A percentile compares a stretch with the other conserved stretches of the same genome.
Conservation (phyloP, 2,113 vertebrate species). For the Hippocampus guttulatus region DNA sequence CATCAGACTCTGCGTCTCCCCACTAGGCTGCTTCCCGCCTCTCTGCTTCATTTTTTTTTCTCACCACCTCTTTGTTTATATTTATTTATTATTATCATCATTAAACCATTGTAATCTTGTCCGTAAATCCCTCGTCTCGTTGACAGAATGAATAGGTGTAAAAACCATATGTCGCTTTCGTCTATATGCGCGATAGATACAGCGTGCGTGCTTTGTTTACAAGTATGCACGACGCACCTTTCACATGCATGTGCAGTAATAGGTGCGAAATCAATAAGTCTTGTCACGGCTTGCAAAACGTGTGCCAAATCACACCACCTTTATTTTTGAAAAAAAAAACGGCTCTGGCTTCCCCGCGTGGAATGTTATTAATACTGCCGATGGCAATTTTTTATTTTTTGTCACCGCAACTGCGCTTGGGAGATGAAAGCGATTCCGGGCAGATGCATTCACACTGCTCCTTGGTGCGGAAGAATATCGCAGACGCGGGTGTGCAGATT, state of each 20-base stretch:
- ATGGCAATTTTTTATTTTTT: constrained; percentile 34
- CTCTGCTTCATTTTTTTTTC: constrained; percentile 31
- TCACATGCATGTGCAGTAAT: constrained; percentile 62
- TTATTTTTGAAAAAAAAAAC: constrained; percentile 42
- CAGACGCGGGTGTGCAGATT: constrained; percentile 48
- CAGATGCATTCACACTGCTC: constrained; percentile 54
- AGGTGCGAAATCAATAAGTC: constrained; percentile 69
- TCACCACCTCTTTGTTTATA: constrained; percentile 21
- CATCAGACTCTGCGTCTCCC: constrained; percentile 61
- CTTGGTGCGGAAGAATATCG: constrained; percentile 54
- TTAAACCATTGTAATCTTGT: constrained; percentile 68
- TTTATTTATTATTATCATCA: not conserved
- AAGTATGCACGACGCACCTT: constrained; percentile 31
- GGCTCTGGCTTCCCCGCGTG: constrained; percentile 29
- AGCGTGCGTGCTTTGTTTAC: constrained; percentile 53
- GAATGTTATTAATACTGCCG: constrained; percentile 59
- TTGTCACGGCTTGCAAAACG: constrained; percentile 49
- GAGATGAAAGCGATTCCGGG: constrained; percentile 61
- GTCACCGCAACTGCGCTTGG: constrained; percentile 42
- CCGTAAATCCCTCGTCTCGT: constrained; percentile 67
- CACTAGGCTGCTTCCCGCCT: constrained; percentile 46
- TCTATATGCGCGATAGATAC: constrained; percentile 21
- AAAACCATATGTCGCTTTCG: constrained; percentile 62
- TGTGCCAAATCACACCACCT: constrained; percentile 54
- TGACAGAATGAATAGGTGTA: constrained; percentile 69